These are phyloP conservation scores for Aptenodytes forsteri DNA, from an alignment of 2,113 vertebrate genomes.

Conservation along the genomic window DNA sequence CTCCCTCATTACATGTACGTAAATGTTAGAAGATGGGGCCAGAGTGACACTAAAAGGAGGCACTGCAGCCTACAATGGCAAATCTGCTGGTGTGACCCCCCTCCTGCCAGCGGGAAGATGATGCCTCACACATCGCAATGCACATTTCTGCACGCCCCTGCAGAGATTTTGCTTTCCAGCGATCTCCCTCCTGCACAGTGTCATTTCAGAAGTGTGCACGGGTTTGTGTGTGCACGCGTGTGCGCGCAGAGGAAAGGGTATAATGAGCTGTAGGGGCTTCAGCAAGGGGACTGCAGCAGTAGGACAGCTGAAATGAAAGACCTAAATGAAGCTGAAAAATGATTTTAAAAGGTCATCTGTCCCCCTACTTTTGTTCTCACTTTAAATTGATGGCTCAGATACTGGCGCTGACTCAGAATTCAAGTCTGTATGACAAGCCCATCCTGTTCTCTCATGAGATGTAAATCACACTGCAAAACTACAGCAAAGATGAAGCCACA, in stretches of 20 bases:
- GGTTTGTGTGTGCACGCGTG: no score
- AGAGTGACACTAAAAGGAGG: not conserved
- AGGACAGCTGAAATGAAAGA: not conserved
- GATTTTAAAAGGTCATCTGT: slow-evolving; percentile 33
- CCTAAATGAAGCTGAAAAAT: slow-evolving; percentile 16
- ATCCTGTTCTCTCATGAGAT: slow-evolving; percentile 21
- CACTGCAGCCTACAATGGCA: not conserved
- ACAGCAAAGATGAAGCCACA: not conserved
- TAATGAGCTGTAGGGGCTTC: not conserved
- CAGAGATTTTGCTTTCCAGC: not conserved
- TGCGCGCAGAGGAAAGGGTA: accelerated
- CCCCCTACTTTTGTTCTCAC: slow-evolving; percentile 15
- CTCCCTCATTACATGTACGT: not conserved
- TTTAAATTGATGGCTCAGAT: slow-evolving; percentile 25
- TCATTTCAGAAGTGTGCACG: not conserved
- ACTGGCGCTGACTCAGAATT: slow-evolving; percentile 16
- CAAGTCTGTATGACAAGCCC: slow-evolving; percentile 9
- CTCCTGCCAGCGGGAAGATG: not conserved
- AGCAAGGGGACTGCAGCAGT: not conserved
- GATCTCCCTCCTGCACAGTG: not conserved
- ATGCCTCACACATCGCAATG: accelerated
- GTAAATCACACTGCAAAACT: slow-evolving; percentile 8
- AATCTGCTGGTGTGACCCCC: not conserved
- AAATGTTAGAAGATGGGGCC: not conserved
- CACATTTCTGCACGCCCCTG: not conserved